Base-by-base conservation (phyloP, 2,113 vertebrate species). In the Synodontis membranacea region DNA sequence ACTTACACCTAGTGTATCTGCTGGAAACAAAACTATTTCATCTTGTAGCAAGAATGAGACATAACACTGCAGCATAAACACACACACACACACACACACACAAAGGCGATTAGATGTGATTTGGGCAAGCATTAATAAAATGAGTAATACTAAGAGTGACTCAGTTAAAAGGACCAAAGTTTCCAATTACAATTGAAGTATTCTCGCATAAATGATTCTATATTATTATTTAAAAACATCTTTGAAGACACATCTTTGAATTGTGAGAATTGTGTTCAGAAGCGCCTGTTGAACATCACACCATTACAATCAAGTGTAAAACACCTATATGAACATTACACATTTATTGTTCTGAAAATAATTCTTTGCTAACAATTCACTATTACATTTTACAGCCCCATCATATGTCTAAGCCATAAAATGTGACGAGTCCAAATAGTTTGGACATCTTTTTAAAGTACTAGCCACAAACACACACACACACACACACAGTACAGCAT, bases 401-500 rank as follows among this genome's bases (percentile, higher is more conserved):
- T 25, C 80, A 56, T 52, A 80, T 44, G 25, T 52, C 54, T 87
- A 80, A 84, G 25, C 25, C 19, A 25, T 60, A 70, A 86, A 86
- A 84, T 31, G 68, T 86, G 50, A 81, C 52, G 15, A 68, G 80
- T 70, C 7, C 28, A 50, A 31, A 81, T 37, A 81, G 42, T 50
- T n/a, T 54, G 44, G 48, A 39, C 54, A 42, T 80, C 46, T 42
- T 8, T 46, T 74, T 39, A 83, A 23, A 84, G 17, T 0, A 25
- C 25, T 12, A 46, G 2, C 25, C 34, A 81, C 79, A 60, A 56
- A 46, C 80, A n/a, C 56, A 48, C 80, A 21, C 56, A 66, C 75
- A 80, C 48, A 81, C 31, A 46, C 80, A n/a, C 75, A 81, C 21
- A 81, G 19, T 28, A 46, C 25, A 89, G 88, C 79, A 66, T 88